A percentile compares a stretch with the other conserved stretches of the same genome.
phyloP scores from a whole-genome alignment of 2,797 vertebrate genomes.

The Hemitrygon akajei region DNA sequence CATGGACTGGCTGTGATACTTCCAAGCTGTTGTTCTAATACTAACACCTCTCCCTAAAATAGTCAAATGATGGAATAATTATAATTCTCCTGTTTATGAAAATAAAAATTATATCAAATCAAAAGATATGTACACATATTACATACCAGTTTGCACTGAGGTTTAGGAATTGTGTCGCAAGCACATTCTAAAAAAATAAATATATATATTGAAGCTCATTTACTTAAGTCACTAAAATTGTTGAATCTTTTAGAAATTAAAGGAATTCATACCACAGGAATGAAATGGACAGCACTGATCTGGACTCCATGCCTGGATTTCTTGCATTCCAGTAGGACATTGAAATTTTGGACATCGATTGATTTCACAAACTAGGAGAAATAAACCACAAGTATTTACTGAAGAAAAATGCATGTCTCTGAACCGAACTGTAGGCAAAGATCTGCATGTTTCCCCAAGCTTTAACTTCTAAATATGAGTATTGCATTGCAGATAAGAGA shows the following conservation, averaged over 20 bases:
- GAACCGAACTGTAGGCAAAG: neutral
- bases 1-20: slow-evolving; percentile 73
- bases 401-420: slow-evolving; percentile 36
- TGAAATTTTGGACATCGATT: slow-evolving; percentile 70
- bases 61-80: neutral
- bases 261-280: slow-evolving; percentile 72
- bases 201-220: slow-evolving; percentile 38
- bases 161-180: slow-evolving; percentile 72
- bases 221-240: slow-evolving; percentile 27
- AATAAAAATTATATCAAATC: slow-evolving; percentile 37
- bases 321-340: slow-evolving; percentile 74
- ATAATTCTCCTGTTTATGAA: slow-evolving; percentile 7
- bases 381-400: neutral
- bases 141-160: slow-evolving; percentile 79
- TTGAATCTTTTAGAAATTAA: neutral
- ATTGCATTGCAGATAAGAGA: neutral
- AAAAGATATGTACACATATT: slow-evolving; percentile 17
- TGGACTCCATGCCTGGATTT: slow-evolving; percentile 63
- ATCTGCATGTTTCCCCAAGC: neutral
- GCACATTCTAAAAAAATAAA: slow-evolving; percentile 70
- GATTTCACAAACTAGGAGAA: slow-evolving; percentile 73
- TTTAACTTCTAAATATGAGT: neutral
- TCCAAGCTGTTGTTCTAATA: slow-evolving; percentile 72
- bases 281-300: slow-evolving; percentile 76
- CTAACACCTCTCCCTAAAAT: slow-evolving; percentile 76